Base-by-base conservation (phyloP, 2,888 invertebrate genomes). In the Limnephilus rhombicus region DNA sequence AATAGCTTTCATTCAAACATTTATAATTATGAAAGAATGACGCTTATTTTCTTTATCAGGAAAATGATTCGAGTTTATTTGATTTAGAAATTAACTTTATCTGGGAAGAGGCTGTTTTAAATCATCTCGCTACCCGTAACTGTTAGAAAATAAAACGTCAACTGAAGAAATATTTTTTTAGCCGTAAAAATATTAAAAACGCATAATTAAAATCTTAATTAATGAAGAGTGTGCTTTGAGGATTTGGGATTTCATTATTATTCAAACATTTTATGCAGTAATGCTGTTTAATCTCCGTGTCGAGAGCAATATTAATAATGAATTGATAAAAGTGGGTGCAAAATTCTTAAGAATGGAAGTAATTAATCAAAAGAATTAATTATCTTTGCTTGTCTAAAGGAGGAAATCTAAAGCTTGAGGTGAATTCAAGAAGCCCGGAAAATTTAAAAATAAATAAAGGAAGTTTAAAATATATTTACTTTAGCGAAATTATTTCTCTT, bases 301-400 rank as follows among this genome's bases (percentile, higher is more conserved):
- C 88, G 1, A 12, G 88, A 80, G n/a, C 68, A 80, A 80, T 89
- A 89, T 89, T 89, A 80, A 80, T 89, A 89, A 15, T 2, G 80
- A 89, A 89, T 89, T 89, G 88, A 89, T 80, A n/a, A 89, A 80
- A 37, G 80, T 80, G 80, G 37, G n/a, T n/a, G 18, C n/a, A 89
- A 88, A 80, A 80, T n/a, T 37, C 18, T 80, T 13, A 89, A 80
- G 80, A 89, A 80, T 80, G 5, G 24, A 80, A 89, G 88, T 41
- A 89, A 89, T 89, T 89, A 89, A 89, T 89, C 88, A 89, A 37
- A 34, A 80, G 80, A 80, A 89, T 89, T 80, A 89, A 89, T 88
- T 89, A 89, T 89, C 80, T 89, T 89, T 45, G 80, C 37, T n/a
- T 7, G 80, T 18, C 88, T n/a, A n/a, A 9, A 12, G 37, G 37